phyloP scores from a whole-genome alignment of 2,113 vertebrate genomes.

The Columbina picui region DNA sequence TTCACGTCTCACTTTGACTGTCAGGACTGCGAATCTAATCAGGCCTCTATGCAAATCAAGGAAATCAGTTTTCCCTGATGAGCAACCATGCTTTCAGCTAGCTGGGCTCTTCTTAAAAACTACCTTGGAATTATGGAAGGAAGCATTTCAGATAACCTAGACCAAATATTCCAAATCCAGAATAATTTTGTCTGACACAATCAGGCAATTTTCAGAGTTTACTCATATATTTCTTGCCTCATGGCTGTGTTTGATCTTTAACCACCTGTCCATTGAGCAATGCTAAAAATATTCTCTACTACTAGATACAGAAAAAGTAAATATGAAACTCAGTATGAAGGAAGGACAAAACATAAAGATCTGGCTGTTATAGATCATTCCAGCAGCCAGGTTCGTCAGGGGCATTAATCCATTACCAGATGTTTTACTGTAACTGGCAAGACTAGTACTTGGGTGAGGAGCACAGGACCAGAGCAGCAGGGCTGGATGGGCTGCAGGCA shows the following conservation, averaged over 20 bases:
- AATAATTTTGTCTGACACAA: not conserved
- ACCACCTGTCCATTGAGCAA: not conserved
- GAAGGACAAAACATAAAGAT: not conserved
- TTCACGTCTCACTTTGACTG: accelerated
- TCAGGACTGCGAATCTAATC: not conserved
- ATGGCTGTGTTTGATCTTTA: not conserved
- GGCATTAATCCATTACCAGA: not conserved
- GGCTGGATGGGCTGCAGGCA: not conserved
- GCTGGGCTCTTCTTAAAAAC: not conserved
- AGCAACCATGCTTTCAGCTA: not conserved
- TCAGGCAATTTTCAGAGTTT: not conserved
- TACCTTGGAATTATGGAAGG: not conserved
- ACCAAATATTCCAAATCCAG: not conserved
- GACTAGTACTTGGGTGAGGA: not conserved
- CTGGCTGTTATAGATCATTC: not conserved
- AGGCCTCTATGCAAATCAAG: not conserved
- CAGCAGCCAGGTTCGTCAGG: not conserved
- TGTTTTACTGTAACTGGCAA: not conserved
- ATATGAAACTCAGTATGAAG: not conserved
- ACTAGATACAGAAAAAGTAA: not conserved
- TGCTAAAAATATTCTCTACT: not conserved
- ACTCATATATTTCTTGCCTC: not conserved
- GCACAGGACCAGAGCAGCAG: not conserved
- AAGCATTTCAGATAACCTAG: not conserved
- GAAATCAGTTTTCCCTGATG: not conserved